Evolutionary conservation across 2,113 vertebrate species (phyloP).

Genomic region (Henicopernis longicauda): DNA sequence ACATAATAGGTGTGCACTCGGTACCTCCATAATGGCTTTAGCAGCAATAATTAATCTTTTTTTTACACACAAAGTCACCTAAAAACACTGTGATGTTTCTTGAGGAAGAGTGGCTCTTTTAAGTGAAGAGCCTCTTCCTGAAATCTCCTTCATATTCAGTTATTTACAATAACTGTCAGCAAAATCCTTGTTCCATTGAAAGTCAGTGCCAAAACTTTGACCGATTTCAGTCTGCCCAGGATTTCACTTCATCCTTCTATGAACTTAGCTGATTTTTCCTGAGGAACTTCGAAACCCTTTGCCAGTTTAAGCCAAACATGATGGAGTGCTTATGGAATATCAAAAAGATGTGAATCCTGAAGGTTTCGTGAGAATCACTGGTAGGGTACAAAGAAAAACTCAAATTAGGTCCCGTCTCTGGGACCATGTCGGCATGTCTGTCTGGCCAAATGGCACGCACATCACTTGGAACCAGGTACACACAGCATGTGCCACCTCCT

Average conservation of each 20-base stretch:
- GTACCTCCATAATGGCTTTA: background rate
- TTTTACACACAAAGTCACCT: background rate
- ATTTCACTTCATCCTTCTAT: background rate
- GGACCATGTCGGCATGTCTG: background rate
- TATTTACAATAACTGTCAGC: background rate
- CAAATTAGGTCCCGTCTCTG: background rate
- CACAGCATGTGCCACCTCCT: rapidly evolving
- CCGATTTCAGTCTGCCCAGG: background rate
- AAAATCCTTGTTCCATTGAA: background rate
- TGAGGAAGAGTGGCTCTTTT: background rate
- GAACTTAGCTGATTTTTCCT: background rate
- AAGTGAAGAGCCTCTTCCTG: background rate
- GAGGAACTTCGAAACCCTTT: background rate
- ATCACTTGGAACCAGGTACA: background rate
- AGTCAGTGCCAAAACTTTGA: background rate
- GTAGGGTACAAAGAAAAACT: background rate
- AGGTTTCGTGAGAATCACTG: background rate
- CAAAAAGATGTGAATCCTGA: background rate
- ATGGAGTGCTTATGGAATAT: background rate
- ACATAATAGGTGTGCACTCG: background rate
- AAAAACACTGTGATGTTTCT: background rate
- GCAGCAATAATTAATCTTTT: background rate
- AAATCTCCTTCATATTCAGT: background rate
- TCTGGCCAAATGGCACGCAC: background rate
- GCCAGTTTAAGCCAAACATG: background rate